These are phyloP conservation scores for Podarcis cretensis DNA, from an alignment of 2,113 vertebrate species.

Conservation along the genomic window DNA sequence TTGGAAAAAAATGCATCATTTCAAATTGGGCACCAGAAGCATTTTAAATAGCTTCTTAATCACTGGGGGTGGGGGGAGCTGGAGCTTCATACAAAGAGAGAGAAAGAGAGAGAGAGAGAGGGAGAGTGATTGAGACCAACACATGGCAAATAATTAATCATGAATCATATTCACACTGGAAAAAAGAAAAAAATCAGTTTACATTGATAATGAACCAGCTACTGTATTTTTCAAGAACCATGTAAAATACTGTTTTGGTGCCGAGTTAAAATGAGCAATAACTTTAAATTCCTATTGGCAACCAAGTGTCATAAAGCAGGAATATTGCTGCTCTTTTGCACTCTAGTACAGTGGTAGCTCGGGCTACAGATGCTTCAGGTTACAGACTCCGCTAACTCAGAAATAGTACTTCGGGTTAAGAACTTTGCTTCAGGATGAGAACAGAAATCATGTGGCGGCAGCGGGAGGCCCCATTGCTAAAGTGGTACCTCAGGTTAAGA, in stretches of 20 bases:
- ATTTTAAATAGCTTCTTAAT: constrained; percentile 50
- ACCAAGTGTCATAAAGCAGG: constrained; percentile 15
- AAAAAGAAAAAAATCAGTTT: constrained; percentile 60
- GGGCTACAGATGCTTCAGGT: too few species aligned
- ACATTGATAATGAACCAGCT: constrained; percentile 60
- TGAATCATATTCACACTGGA: constrained; percentile 46
- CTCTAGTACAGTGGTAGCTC: too few species aligned
- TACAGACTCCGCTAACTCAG: too few species aligned
- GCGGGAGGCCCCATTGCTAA: too few species aligned
- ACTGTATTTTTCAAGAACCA: background rate
- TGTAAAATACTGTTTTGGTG: constrained; percentile 34
- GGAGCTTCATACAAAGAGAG: constrained; percentile 15
- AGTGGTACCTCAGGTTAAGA: too few species aligned
- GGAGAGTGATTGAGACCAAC: too few species aligned
- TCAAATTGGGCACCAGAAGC: constrained; percentile 50
- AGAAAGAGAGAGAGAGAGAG: too few species aligned
- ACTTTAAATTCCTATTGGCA: constrained; percentile 53
- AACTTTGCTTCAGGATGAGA: too few species aligned
- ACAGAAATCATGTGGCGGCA: too few species aligned
- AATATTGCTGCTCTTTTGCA: constrained; percentile 25
- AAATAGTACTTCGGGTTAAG: too few species aligned
- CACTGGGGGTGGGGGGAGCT: constrained; percentile 35
- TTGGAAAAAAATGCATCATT: constrained; percentile 15
- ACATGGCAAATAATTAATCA: constrained; percentile 55
- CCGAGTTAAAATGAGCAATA: constrained; percentile 57